Base-by-base conservation (phyloP, 2,888 invertebrate species). In the Neoaliturus tenellus region DNA sequence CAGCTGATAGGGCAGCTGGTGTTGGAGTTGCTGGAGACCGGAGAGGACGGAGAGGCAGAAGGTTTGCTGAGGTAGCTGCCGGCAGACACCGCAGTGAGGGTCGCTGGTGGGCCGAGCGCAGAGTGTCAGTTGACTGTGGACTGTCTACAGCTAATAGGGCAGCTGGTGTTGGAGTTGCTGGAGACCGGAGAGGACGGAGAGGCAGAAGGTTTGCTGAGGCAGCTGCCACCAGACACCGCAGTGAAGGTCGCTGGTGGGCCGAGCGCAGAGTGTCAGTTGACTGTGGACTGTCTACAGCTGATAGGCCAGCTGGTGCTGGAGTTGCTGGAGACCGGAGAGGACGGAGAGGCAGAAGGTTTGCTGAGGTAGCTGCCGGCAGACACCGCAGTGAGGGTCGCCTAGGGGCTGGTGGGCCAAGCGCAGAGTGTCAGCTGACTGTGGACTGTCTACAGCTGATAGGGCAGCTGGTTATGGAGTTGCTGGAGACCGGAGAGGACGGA, bases 141-240 rank as follows among this genome's bases (percentile, higher is more conserved):
- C n/a, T n/a, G n/a, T n/a, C n/a, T n/a, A n/a, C 62, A 62, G 62
- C 28, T 62, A 17, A 62, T 62, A 14, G 62, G 84, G n/a, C 39
- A 78, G 75, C 69, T 84, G 62, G 73, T 84, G 14, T 51, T 82
- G 39, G 62, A 67, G 39, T 31, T 84, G 55, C 67, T 84, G 33
- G 84, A 84, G 73, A 58, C 25, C 25, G 71, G 71, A 6, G 28
- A 73, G 31, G 82, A 81, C 0, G 12, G 28, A 0, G 67, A 67
- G 41, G 84, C 82, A 10, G 44, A 62, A 33, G 48, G 55, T 4
- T 51, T 84, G 69, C 48, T 84, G 28, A 39, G 41, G 51, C 39
- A 51, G 35, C n/a, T 84, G n/a, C 48, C 75, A 67, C 25, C 23
- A 0, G 82, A 84, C 31, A 41, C 39, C 17, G 84, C 82, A 2